Base-by-base conservation (phyloP, 1,140 invertebrate genomes). In the Zophobas atratus region DNA sequence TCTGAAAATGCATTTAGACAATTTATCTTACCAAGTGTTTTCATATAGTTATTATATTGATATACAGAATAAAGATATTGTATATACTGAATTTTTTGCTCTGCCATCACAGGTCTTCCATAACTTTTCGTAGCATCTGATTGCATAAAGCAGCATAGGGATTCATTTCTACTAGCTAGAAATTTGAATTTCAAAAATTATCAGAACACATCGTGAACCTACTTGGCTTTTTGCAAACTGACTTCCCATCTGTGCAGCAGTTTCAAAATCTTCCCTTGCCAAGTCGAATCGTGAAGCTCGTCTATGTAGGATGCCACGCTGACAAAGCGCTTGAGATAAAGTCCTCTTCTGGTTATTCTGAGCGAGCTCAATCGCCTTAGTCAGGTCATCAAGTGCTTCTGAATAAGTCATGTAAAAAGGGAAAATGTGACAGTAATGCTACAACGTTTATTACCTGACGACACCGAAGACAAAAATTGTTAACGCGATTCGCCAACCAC, bases 61-160 rank as follows among this genome's bases (percentile, higher is more conserved):
- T 70, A 70, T 73, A 43, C 49, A 76, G 77, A 81, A 80, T 81
- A 81, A 81, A 82, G 41, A 77, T 81, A 77, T 78, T 81, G 79
- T 78, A 82, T 70, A 81, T 81, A 81, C 63, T 78, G 43, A 57
- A 53, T 49, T 48, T 3, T 71, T 48, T 48, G 38, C 49, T 51
- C 2, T 51, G 49, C 84, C 80, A 93, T 48, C 84, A 81, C 38
- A 84, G 81, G 72, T 81, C 80, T 3, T 84, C 77, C 80, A 86
- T 89, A 41, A 94, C 92, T 84, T 95, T 90, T 32, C 88, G 84
- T 34, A 99, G 88, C 96, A 98, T 98, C 86, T 96, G 93, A 87
- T 98, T 99, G 86, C 97, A 98, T 20, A 97, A 89, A 0, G 95
- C 94, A 72, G 94, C 93, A 87, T 96, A 97, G 0, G 94, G 94